These are phyloP conservation scores for Beris chalybata DNA, from an alignment of 2,888 invertebrate species.

Conservation along the genomic window DNA sequence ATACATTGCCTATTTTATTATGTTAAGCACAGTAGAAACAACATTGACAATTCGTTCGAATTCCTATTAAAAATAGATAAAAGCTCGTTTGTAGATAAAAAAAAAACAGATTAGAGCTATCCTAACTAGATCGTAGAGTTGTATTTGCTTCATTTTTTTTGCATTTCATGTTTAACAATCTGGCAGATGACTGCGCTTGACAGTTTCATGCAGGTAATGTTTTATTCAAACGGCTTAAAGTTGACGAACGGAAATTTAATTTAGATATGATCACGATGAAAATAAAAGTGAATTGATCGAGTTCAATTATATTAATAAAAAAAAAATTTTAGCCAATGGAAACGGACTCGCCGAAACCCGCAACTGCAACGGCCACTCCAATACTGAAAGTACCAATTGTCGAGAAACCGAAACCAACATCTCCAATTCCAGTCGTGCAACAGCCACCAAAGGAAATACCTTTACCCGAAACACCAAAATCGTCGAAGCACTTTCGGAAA, in stretches of 20 bases:
- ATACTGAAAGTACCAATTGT: slow-evolving; percentile 13
- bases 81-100: slow-evolving; percentile 1
- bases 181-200: slow-evolving; percentile 54
- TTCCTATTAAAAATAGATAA: slow-evolving; percentile 3
- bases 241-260: too few species aligned
- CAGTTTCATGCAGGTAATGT: slow-evolving; percentile 53
- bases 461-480: slow-evolving; percentile 30
- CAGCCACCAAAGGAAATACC: slow-evolving; percentile 14
- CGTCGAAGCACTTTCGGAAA: slow-evolving; percentile 33
- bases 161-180: slow-evolving; percentile 31
- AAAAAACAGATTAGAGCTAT: slow-evolving; percentile 12
- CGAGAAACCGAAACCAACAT: slow-evolving; percentile 33
- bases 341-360: slow-evolving; percentile 33
- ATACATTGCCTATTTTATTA: not conserved
- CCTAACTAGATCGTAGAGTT: slow-evolving; percentile 18
- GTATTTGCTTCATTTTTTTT: slow-evolving; percentile 35
- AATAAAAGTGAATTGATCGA: too few species aligned
- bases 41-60: slow-evolving; percentile 1
- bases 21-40: not conserved
- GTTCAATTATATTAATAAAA: too few species aligned
- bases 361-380: slow-evolving; percentile 4
- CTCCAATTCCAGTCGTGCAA: slow-evolving; percentile 22
- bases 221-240: slow-evolving; percentile 14
- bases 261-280: too few species aligned
- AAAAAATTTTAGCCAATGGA: slow-evolving; percentile 38